Conservation (phyloP, 2,797 vertebrate species). For the Cyclura pinguis region DNA sequence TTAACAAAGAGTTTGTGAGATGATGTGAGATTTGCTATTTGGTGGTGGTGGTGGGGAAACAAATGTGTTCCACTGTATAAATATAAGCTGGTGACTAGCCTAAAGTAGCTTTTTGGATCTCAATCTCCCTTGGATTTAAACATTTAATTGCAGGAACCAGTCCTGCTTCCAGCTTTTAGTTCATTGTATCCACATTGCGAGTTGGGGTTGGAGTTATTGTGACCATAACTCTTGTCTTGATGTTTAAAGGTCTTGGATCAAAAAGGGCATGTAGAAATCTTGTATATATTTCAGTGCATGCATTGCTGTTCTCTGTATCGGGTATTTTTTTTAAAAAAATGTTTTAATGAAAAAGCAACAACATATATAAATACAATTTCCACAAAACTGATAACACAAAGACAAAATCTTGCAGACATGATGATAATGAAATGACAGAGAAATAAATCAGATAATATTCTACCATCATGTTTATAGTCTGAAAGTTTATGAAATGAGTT, state of each 20-base stretch:
- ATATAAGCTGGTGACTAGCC: not conserved
- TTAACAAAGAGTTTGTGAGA: not conserved
- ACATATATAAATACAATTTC: not conserved
- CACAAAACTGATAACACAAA: not conserved
- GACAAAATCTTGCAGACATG: not conserved
- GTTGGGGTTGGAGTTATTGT: not conserved
- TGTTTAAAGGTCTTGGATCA: not conserved
- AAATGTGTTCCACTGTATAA: not conserved
- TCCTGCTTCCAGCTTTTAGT: not conserved
- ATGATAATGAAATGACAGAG: not conserved
- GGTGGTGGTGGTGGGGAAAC: not conserved
- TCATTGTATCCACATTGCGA: not conserved
- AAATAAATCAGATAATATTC: not conserved
- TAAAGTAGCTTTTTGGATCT: not conserved
- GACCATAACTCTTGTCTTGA: not conserved
- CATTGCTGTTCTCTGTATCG: not conserved
- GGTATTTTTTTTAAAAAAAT: not conserved
- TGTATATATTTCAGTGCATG: not conserved
- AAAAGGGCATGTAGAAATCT: not conserved
- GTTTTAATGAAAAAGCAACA: not conserved
- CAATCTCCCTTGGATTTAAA: not conserved
- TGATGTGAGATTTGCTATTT: not conserved
- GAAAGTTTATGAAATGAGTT: not conserved
- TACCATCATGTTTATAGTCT: not conserved
- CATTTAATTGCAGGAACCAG: conserved; percentile 1